Conservation (phyloP, 2,888 invertebrate species). For the Alsophila aescularia region DNA sequence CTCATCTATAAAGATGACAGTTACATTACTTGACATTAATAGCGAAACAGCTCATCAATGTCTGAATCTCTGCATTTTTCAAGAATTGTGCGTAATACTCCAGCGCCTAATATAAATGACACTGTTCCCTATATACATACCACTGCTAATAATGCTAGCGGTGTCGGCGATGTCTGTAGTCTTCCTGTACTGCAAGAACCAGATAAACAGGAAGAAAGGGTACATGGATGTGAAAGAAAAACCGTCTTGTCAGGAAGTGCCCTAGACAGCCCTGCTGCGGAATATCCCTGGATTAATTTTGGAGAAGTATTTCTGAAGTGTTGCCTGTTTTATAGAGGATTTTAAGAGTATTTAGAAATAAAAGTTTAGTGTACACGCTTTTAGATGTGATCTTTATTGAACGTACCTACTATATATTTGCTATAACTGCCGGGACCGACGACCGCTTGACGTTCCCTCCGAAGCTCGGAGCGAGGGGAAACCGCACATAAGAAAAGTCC, state of each 20-base stretch:
- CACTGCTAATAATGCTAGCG: slow-evolving; percentile 67
- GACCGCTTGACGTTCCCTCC: no score
- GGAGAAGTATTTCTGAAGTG: slow-evolving; percentile 30
- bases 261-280: slow-evolving; percentile 15
- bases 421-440: no score
- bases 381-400: no score
- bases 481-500: no score
- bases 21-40: no score
- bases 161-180: slow-evolving; percentile 69
- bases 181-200: slow-evolving; percentile 68
- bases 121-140: slow-evolving; percentile 60
- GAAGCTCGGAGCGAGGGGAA: no score
- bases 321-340: slow-evolving; percentile 11
- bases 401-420: not conserved
- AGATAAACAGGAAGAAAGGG: slow-evolving; percentile 59
- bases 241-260: slow-evolving; percentile 51
- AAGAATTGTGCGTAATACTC: not conserved
- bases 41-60: slow-evolving; percentile 1
- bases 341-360: slow-evolving; percentile 16
- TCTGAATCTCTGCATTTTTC: not conserved
- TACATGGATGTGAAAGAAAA: slow-evolving; percentile 73
- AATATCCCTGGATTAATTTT: not conserved
- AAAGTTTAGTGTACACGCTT: no score
- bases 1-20: no score
- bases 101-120: slow-evolving; percentile 32